Evolutionary conservation across 2,888 invertebrate species (phyloP).

Genomic region (Gandaritis pyraliata): DNA sequence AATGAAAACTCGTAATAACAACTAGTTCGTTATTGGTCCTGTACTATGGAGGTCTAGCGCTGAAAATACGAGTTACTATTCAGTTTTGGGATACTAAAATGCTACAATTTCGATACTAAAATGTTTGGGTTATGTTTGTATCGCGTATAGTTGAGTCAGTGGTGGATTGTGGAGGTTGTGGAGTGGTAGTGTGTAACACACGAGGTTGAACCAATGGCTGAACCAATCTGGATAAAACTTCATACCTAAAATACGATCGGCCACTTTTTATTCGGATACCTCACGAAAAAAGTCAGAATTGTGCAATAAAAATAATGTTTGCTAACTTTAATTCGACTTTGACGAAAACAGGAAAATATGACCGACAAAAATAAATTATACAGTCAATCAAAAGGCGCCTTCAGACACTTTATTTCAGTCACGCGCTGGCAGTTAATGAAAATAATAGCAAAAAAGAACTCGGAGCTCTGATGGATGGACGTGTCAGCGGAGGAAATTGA

Average conservation of each 20-base stretch:
- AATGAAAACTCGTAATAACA: neutral
- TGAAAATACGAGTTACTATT: neutral
- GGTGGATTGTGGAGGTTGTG: too few relatives aligned
- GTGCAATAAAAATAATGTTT: too few relatives aligned
- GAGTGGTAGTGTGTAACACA: too few relatives aligned
- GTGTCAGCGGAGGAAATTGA: slow-evolving; percentile 47
- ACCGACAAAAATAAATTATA: slow-evolving; percentile 11
- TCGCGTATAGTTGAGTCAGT: too few relatives aligned
- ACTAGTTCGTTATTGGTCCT: neutral
- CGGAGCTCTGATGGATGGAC: slow-evolving; percentile 57
- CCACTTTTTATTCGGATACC: too few relatives aligned
- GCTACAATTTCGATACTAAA: too few relatives aligned
- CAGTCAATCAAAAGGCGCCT: slow-evolving; percentile 31
- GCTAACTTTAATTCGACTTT: neutral
- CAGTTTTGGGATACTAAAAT: too few relatives aligned
- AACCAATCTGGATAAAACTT: too few relatives aligned
- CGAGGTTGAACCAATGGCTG: too few relatives aligned
- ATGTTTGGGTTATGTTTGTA: too few relatives aligned
- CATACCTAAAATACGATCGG: too few relatives aligned
- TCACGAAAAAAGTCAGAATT: too few relatives aligned
- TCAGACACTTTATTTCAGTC: slow-evolving; percentile 73
- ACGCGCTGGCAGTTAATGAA: slow-evolving; percentile 72
- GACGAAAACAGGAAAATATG: slow-evolving; percentile 4
- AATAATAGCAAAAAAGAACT: slow-evolving; percentile 70
- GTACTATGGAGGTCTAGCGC: neutral